phyloP scores from a whole-genome alignment of 35 echinoderm and acorn worm genomes.

The Hemicentrotus pulcherrimus region DNA sequence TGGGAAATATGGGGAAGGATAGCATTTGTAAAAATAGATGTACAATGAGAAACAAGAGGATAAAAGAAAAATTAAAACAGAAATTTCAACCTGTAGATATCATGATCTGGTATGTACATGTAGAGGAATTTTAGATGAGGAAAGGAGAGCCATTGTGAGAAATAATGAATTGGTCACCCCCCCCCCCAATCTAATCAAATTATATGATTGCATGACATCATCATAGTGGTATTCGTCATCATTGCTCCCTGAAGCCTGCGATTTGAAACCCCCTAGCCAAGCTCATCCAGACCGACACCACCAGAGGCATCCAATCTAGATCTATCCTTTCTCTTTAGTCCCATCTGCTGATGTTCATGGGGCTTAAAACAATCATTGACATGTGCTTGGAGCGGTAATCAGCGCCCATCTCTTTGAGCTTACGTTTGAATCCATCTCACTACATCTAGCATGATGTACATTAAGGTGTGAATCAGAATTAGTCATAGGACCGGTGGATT shows the following conservation, averaged over 20 bases:
- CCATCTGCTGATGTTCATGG: conserved; percentile 6
- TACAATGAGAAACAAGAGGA: neutral
- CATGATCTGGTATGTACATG: neutral
- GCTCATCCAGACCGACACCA: neutral
- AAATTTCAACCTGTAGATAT: neutral
- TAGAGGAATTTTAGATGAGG: neutral
- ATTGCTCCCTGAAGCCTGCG: neutral
- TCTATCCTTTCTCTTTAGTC: neutral
- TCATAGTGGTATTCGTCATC: neutral
- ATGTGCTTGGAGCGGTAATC: neutral
- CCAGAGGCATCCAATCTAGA: neutral
- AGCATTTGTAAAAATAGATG: neutral
- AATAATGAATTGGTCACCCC: no score
- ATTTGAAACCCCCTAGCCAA: neutral
- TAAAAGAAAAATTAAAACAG: neutral
- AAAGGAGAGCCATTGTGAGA: neutral
- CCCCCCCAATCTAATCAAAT: neutral
- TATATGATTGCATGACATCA: neutral
- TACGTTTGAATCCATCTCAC: neutral
- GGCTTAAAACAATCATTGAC: conserved; percentile 35
- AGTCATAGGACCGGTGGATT: conserved; percentile 26
- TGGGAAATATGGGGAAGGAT: neutral
- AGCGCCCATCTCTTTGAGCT: neutral
- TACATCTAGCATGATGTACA: neutral
- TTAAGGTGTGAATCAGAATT: conserved; percentile 25